Percentiles rank a stretch among this genome's conserved stretches.
Conservation (phyloP, 2,888 invertebrate species). For the Leptinotarsa peninsularis region DNA sequence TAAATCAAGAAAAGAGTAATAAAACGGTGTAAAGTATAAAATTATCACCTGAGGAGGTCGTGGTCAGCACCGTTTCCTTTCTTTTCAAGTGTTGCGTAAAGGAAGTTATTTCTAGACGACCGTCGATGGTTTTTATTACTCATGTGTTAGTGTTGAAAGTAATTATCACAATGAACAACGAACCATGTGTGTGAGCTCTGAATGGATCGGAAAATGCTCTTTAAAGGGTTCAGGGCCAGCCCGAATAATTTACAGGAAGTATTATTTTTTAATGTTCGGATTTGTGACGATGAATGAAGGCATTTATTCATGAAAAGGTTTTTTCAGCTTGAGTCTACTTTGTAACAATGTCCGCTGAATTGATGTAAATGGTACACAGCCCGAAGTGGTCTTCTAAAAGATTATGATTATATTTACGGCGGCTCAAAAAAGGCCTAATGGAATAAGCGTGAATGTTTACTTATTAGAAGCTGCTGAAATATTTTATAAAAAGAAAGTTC, state of each 20-base stretch:
- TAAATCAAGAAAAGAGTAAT: too few species aligned
- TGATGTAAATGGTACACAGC: neutral
- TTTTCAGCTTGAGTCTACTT: constrained; percentile 12
- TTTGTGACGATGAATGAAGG: constrained; percentile 21
- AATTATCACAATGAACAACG: constrained; percentile 19
- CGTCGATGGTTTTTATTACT: constrained; percentile 10
- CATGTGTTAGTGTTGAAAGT: neutral
- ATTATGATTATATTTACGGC: neutral
- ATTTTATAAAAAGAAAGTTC: too few species aligned
- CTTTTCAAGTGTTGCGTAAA: neutral
- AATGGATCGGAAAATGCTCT: constrained; percentile 32
- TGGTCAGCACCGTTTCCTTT: neutral
- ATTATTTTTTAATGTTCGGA: constrained; percentile 29
- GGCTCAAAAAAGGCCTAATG: too few species aligned
- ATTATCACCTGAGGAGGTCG: neutral
- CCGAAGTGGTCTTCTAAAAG: neutral
- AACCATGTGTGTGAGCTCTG: constrained; percentile 27
- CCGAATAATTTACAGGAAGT: constrained; percentile 31
- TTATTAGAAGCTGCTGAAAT: too few species aligned
- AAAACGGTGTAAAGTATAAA: too few species aligned
- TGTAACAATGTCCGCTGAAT: constrained; percentile 7
- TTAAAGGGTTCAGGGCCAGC: constrained; percentile 28
- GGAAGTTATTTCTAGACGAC: constrained; percentile 8
- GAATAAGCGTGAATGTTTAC: too few species aligned
- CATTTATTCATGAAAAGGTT: constrained; percentile 17